Evolutionary conservation across 2,888 invertebrate genomes (phyloP).

Genomic region (Prosapia bicincta): DNA sequence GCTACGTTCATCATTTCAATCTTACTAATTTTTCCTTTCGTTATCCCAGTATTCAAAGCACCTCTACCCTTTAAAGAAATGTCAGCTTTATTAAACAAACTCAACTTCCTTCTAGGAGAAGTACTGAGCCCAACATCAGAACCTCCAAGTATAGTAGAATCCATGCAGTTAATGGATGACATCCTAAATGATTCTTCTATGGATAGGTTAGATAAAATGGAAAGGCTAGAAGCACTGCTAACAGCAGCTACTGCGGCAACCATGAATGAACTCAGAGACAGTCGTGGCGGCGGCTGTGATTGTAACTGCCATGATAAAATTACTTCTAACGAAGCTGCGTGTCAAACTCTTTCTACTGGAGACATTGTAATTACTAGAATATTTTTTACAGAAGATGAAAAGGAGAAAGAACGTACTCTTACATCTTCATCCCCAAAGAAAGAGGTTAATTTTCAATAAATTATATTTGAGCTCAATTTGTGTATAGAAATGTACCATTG

Average conservation of each 20-base stretch:
- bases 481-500: background rate
- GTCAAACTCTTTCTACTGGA: conserved; percentile 84
- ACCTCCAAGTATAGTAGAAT: conserved; percentile 79
- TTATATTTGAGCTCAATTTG: background rate
- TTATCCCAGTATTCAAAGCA: no score
- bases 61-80: no score
- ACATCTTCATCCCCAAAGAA: conserved; percentile 42
- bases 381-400: conserved; percentile 57
- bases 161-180: conserved; percentile 86
- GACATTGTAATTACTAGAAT: conserved; percentile 90
- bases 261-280: conserved; percentile 20
- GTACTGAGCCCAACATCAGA: conserved; percentile 55
- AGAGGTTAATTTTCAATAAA: background rate
- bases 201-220: conserved; percentile 81
- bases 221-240: conserved; percentile 79
- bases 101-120: conserved; percentile 31
- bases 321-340: background rate
- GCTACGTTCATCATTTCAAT: no score
- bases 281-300: conserved; percentile 59
- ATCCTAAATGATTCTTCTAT: conserved; percentile 77
- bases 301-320: conserved; percentile 50
- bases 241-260: conserved; percentile 64
- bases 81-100: conserved; percentile 16
- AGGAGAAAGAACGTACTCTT: conserved; percentile 53
- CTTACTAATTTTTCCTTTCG: no score